Conservation (phyloP, 2,113 vertebrate genomes). For the Anas platyrhynchos region DNA sequence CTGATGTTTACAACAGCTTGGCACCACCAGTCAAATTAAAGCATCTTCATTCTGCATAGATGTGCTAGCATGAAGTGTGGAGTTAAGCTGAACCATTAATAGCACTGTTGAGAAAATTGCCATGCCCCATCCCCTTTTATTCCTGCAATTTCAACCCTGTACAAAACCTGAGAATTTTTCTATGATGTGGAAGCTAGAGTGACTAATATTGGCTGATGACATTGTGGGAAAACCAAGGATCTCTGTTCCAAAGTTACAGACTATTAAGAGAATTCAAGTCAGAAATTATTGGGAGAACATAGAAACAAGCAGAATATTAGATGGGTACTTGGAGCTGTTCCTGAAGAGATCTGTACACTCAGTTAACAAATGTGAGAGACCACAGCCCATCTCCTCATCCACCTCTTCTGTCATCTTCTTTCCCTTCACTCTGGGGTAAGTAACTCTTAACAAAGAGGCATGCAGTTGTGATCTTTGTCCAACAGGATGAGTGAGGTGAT, state of each 20-base stretch:
- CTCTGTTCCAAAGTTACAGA: background rate
- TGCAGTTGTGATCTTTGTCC: background rate
- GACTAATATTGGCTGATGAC: background rate
- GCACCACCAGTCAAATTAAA: background rate
- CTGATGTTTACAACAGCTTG: background rate
- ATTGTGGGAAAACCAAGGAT: rapidly evolving
- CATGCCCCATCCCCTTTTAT: background rate
- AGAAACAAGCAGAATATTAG: background rate
- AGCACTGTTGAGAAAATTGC: background rate
- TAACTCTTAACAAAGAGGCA: background rate
- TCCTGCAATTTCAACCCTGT: background rate
- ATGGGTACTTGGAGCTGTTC: background rate
- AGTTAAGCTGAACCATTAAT: background rate
- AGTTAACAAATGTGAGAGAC: rapidly evolving
- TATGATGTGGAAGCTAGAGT: background rate
- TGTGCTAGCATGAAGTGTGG: background rate
- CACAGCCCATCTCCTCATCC: background rate
- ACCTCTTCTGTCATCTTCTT: background rate
- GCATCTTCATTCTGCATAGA: background rate
- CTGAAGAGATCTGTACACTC: background rate
- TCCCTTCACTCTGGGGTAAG: background rate
- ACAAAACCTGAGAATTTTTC: background rate
- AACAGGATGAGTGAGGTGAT: too few species aligned
- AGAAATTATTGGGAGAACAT: background rate
- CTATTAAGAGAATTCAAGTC: background rate